These are phyloP conservation scores for Parus major DNA, from an alignment of 2,113 vertebrate species.

Conservation along the genomic window DNA sequence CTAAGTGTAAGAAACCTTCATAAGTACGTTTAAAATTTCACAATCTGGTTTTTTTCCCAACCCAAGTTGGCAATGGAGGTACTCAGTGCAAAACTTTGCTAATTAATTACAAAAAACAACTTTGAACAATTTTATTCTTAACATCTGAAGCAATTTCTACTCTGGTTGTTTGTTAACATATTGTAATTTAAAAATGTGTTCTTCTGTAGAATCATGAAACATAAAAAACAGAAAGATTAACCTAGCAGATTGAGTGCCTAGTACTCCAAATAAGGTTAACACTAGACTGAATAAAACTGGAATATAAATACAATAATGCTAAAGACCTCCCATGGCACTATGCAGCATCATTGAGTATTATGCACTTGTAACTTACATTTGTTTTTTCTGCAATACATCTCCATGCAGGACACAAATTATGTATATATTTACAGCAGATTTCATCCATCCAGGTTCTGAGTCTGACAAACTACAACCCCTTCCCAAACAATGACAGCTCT, in stretches of 20 bases:
- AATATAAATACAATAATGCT: neutral
- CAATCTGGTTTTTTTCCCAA: slow-evolving; percentile 34
- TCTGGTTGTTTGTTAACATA: slow-evolving; percentile 25
- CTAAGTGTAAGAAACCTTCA: neutral
- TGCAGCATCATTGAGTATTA: neutral
- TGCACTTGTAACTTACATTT: neutral
- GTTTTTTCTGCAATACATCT: neutral
- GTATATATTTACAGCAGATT: neutral
- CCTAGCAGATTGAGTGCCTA: neutral
- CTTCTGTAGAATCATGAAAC: slow-evolving; percentile 32
- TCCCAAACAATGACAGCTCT: neutral
- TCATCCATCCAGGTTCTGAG: neutral
- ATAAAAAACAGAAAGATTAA: slow-evolving; percentile 9
- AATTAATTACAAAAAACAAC: slow-evolving; percentile 60
- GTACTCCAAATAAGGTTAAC: slow-evolving; percentile 1
- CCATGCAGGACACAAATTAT: neutral
- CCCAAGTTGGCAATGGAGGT: slow-evolving; percentile 24
- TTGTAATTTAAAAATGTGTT: slow-evolving; percentile 21
- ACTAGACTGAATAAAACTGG: slow-evolving; percentile 9
- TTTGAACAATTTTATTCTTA: slow-evolving; percentile 42
- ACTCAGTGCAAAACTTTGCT: slow-evolving; percentile 41
- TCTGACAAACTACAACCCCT: neutral
- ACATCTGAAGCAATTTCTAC: slow-evolving; percentile 50
- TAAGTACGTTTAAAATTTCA: slow-evolving; percentile 6
- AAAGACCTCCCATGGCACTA: neutral